Evolutionary conservation across 2,797 vertebrate genomes (phyloP).

Genomic region (Amniataba percoides): DNA sequence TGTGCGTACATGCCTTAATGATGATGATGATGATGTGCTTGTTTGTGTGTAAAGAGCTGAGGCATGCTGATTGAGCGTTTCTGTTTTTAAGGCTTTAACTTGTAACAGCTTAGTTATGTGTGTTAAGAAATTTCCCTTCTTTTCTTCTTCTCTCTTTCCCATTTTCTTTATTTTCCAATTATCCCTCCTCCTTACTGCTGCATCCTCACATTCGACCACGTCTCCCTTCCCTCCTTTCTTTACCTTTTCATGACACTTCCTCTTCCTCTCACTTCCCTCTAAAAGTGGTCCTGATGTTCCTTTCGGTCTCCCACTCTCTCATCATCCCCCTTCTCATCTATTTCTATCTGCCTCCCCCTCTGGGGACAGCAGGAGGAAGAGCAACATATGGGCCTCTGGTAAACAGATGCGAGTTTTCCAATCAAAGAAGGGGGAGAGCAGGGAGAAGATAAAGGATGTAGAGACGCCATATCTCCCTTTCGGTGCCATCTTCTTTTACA

Average conservation of each 20-base stretch:
- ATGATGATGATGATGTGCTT: not conserved
- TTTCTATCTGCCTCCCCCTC: constrained; percentile 20
- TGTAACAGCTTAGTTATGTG: not conserved
- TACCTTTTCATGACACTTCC: not conserved
- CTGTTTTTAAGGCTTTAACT: not conserved
- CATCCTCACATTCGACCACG: not conserved
- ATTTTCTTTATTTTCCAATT: not conserved
- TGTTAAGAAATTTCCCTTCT: not conserved
- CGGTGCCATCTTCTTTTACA: not conserved
- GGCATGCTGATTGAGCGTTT: constrained; percentile 7
- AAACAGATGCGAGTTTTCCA: constrained; percentile 42
- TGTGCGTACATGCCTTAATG: not conserved
- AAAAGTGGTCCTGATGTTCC: not conserved
- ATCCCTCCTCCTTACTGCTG: not conserved
- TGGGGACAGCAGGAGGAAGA: constrained; percentile 11
- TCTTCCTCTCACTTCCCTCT: not conserved
- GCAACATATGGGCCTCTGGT: constrained; percentile 47
- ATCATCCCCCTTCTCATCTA: not conserved
- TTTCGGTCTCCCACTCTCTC: not conserved
- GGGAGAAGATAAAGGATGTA: not conserved
- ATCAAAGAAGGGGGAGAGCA: constrained; percentile 16
- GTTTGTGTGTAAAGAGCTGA: not conserved
- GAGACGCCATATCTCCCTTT: not conserved
- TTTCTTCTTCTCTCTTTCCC: not conserved
- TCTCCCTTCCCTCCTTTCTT: not conserved